Conservation (phyloP, 2,888 invertebrate genomes). For the Fragum fragum region DNA sequence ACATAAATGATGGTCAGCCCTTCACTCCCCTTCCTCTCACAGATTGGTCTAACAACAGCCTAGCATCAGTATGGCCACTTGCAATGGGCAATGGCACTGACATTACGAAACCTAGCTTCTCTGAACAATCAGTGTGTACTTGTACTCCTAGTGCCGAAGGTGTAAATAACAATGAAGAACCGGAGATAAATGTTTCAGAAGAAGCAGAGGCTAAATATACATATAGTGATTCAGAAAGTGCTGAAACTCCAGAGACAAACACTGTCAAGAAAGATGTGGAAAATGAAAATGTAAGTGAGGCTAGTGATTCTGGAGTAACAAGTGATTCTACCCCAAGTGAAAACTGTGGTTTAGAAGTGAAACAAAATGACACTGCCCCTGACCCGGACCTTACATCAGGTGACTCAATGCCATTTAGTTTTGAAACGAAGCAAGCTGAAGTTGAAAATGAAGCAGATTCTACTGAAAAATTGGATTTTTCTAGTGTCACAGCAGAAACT, state of each 20-base stretch:
- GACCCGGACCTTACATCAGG: not conserved
- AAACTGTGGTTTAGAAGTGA: not conserved
- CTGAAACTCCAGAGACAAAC: not conserved
- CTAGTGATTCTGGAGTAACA: conserved; percentile 7
- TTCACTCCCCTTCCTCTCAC: conserved; percentile 46
- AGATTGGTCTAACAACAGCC: conserved; percentile 50
- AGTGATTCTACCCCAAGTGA: not conserved
- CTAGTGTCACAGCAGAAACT: not conserved
- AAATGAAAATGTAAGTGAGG: conserved; percentile 1
- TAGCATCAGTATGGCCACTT: conserved; percentile 53
- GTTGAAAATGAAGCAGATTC: conserved; percentile 3
- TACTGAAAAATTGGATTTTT: not conserved
- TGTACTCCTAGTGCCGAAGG: not conserved
- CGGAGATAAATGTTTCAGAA: not conserved
- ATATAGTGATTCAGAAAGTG: not conserved
- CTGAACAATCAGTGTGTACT: conserved; percentile 5
- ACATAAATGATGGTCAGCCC: conserved; percentile 52
- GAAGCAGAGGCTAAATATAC: conserved; percentile 6
- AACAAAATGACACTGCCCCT: not conserved
- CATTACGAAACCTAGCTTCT: not conserved
- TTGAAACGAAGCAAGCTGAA: conserved; percentile 8
- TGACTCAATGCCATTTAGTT: not conserved
- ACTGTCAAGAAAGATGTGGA: conserved; percentile 5
- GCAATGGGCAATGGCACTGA: conserved; percentile 22
- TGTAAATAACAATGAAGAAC: not conserved